Evolutionary conservation across 1,140 invertebrate species (phyloP), one percentile per base, ranked within the genome.

Genomic region (Centruroides vittatus): DNA sequence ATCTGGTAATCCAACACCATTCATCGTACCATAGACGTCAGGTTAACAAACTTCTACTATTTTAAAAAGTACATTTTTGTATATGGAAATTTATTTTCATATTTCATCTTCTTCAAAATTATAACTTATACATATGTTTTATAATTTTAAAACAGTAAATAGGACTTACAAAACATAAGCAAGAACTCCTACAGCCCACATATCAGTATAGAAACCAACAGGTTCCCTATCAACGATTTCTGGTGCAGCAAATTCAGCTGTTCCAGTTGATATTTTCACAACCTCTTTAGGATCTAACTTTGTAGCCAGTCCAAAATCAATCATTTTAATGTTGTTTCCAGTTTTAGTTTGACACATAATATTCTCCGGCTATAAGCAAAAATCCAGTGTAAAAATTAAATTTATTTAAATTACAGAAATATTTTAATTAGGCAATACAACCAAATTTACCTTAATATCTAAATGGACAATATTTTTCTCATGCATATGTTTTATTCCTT

Each of bases 401-500:
- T 54, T 3, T 13, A 13, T 54, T 13, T 54, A n/a, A 54, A 54
- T 11, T 54, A 49, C 48, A 49, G 1, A 49, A 49, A 10, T 49
- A 23, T 23, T 23, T 23, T 23, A 23, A 23, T 23, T 23, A 23
- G 23, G 23, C 2, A 23, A 23, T 23, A 23, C 8, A 41, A 41
- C 5, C 8, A 4, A 48, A 36, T 46, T 52, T 58, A 65, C 64
- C 35, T 77, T 79, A 50, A 78, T 65, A 79, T 88, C 87, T 5
- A 99, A 79, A 73, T 99, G 97, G 60, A 99, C 96, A 66, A 98
- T 98, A 75, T 97, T 98, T 79, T 93, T 93, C 69, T 99, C 96
- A 73, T 99, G 96, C 96, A 99, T 99, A 72, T 99, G 93, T 67
- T 90, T 86, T 1, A 99, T 86, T 9, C 84, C 96, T 72, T 98